Evolutionary conservation across 2,113 vertebrate genomes (phyloP), one percentile per base, ranked within the genome.

Genomic region (Anhinga anhinga): DNA sequence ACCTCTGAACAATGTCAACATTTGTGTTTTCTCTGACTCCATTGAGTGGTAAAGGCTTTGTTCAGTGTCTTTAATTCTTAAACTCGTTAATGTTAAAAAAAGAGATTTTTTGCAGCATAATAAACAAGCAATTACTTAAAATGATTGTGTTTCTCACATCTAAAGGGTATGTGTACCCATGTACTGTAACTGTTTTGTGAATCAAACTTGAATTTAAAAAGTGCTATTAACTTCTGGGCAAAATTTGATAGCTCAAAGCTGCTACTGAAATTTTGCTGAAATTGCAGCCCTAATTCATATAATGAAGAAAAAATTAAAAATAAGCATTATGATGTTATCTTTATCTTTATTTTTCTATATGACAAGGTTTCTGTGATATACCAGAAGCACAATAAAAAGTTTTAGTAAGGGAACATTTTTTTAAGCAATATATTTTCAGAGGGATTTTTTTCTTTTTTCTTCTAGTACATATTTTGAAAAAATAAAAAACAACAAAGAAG

Each of bases 141-240:
- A 84, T 91, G 84, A 89, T 72, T 94, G 20, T 85, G 45, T 93
- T 94, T 96, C 72, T 93, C 63, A 96, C 40, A 83, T 47, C 10
- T 77, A 74, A 89, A 86, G 30, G 61, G 30, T 20, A 38, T 93
- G 58, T 52, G 4, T 36, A 23, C 17, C 26, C 12, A 92, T 53
- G 47, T 73, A 88, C 38, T 65, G 15, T 73, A 93, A 86, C 36
- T 42, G 34, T 29, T 95, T 88, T 82, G 38, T 44, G 21, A 95
- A 81, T 69, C 34, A 91, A 86, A 93, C 63, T 81, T 93, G 29
- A 82, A 95, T 88, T 61, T 5, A 76, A 69, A 47, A 52, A 47
- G 26, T 76, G 38, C 2, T 78, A 77, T 92, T 90, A 90, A 10
- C 32, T 8, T 2, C 91, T 63, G 38, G 38, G 22, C 15, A 97